Percentiles rank a stretch among this genome's conserved stretches.
These are phyloP conservation scores for Drosophila orena DNA, from an alignment of 1,140 invertebrate species.

Conservation along the genomic window DNA sequence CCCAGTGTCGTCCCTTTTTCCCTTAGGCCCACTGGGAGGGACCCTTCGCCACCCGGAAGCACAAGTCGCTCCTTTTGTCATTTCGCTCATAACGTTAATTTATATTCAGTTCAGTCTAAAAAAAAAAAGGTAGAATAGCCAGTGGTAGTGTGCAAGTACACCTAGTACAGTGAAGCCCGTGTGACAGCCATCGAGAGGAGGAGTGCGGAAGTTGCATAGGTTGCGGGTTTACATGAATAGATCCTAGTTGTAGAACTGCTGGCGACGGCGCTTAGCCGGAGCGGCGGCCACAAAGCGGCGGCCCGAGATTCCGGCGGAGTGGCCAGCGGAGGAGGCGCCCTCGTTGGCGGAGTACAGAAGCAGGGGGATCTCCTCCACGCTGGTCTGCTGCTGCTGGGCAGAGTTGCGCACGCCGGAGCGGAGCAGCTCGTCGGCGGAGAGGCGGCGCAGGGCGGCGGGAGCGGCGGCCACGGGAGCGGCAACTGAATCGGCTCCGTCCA, in stretches of 20 bases:
- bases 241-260: slow-evolving; percentile 48
- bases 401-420: slow-evolving; percentile 66
- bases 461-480: neutral
- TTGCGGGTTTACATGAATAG: neutral
- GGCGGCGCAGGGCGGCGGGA: slow-evolving; percentile 40
- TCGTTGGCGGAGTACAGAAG: slow-evolving; percentile 77
- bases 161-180: slow-evolving; percentile 46
- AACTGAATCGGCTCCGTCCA: slow-evolving; percentile 41
- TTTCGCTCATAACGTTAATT: slow-evolving; percentile 81
- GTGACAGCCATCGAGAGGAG: slow-evolving; percentile 31
- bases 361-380: slow-evolving; percentile 77
- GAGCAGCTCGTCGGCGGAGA: slow-evolving; percentile 61
- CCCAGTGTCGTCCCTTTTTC: neutral
- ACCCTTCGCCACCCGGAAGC: slow-evolving; percentile 33
- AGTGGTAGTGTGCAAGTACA: slow-evolving; percentile 12
- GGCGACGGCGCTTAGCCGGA: slow-evolving; percentile 66
- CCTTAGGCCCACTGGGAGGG: neutral
- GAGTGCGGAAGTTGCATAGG: slow-evolving; percentile 2
- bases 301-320: slow-evolving; percentile 15
- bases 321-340: slow-evolving; percentile 16
- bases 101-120: slow-evolving; percentile 83
- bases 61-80: slow-evolving; percentile 66
- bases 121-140: slow-evolving; percentile 49
- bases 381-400: slow-evolving; percentile 65
- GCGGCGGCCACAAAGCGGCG: slow-evolving; percentile 70